phyloP scores from a whole-genome alignment of 2,797 vertebrate genomes.

The Nasua narica region DNA sequence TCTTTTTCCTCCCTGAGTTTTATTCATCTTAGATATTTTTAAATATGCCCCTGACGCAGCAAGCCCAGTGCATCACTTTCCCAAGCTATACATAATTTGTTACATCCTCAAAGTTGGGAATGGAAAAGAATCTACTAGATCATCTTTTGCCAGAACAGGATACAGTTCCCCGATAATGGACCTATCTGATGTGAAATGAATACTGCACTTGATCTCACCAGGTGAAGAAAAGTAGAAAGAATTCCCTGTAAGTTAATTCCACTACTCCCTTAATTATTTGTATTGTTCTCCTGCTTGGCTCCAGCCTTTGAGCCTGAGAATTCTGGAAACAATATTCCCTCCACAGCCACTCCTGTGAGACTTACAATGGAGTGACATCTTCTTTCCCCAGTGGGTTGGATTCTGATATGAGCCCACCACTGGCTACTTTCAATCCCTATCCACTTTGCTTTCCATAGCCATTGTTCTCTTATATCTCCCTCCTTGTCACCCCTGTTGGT shows the following conservation, averaged over 20 bases:
- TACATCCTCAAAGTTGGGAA: constrained; percentile 58
- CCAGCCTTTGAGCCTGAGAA: constrained; percentile 46
- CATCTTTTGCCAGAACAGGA: constrained; percentile 73
- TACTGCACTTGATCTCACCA: constrained; percentile 70
- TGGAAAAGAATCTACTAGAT: constrained; percentile 73
- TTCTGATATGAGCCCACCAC: constrained; percentile 27
- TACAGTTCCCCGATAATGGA: constrained; percentile 70
- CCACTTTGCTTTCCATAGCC: constrained; percentile 28
- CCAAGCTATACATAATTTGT: constrained; percentile 61
- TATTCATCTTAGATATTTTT: constrained; percentile 20
- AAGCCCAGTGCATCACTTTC: constrained; percentile 31
- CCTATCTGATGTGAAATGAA: constrained; percentile 78
- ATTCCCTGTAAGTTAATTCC: constrained; percentile 77
- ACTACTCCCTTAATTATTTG: constrained; percentile 76
- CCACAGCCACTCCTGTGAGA: background rate
- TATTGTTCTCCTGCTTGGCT: constrained; percentile 67
- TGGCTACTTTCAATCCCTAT: background rate
- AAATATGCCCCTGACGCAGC: background rate
- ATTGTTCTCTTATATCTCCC: background rate
- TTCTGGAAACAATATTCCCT: constrained; percentile 66
- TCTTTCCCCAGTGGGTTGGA: constrained; percentile 22
- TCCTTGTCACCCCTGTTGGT: background rate
- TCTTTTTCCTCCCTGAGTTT: constrained; percentile 18
- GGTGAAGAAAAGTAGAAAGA: constrained; percentile 74
- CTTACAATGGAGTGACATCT: constrained; percentile 47